Evolutionary conservation across 2,888 invertebrate species (phyloP).

Genomic region (Rosalia funebris): DNA sequence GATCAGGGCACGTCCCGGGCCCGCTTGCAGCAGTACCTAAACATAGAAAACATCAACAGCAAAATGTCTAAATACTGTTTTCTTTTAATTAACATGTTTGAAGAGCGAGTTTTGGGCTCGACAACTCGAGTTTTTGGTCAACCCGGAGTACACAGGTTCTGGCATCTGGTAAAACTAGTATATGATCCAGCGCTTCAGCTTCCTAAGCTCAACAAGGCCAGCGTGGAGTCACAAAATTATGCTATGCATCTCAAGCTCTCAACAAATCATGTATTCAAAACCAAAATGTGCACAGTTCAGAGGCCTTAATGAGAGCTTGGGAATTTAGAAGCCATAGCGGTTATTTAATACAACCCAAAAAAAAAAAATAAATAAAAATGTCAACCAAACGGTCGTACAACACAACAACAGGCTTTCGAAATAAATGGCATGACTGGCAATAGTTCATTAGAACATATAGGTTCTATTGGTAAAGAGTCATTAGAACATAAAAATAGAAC

Average conservation of each 20-base stretch:
- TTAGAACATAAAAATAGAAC: too few species aligned
- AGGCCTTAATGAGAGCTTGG: neutral
- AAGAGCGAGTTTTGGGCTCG: neutral
- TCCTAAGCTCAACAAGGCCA: neutral
- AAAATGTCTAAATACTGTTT: neutral
- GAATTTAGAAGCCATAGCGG: neutral
- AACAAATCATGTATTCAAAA: neutral
- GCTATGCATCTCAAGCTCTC: neutral
- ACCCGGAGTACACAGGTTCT: neutral
- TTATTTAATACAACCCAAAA: neutral
- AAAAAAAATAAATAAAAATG: neutral
- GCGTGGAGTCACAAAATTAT: neutral
- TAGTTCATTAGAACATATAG: neutral
- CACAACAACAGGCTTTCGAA: neutral
- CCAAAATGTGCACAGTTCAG: neutral
- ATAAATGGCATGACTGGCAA: slow-evolving; percentile 1
- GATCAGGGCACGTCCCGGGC: neutral
- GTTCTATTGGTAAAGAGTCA: neutral
- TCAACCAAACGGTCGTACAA: neutral
- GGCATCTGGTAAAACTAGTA: neutral
- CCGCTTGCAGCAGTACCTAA: neutral
- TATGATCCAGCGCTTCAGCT: neutral
- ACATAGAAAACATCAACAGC: neutral
- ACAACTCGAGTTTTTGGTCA: neutral
- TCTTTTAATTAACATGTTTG: neutral